Base-by-base conservation (phyloP, 2,113 vertebrate species). In the Himantopus leucocephalus region DNA sequence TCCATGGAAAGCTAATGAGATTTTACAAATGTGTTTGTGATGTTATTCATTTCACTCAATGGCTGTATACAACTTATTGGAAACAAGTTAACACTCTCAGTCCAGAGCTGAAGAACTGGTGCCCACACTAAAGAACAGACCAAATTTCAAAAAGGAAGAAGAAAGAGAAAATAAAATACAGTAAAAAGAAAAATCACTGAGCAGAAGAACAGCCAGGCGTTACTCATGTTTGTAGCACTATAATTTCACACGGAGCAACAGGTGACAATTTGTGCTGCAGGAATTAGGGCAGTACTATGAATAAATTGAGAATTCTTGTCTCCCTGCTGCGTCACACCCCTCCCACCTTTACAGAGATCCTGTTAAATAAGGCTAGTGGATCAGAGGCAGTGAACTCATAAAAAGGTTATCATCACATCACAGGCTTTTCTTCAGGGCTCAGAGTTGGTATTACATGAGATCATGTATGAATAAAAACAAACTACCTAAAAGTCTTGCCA, bases 321-420 rank as follows among this genome's bases (percentile, higher is more conserved):
- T 93, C 70, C 24, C n/a, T 68, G 66, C n/a, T 47, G 26, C 6
- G 7, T 59, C 58, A 58, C 32, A 70, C 26, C 24, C 35, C 41
- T 91, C 74, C 68, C 27, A 79, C 53, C 4, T 78, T 92, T 76
- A 50, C 52, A 90, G 45, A 56, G 30, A 73, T 70, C 37, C 24
- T 95, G 39, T 59, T 82, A 94, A 75, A 75, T 83, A 91, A 71
- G 74, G 26, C 64, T 87, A 94, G 67, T 82, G 86, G 62, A 87
- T 76, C 70, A 89, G 66, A 60, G 35, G 12, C 30, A 91, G 34
- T 12, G 30, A 94, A 90, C 35, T 45, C 56, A 20, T 68, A 14
- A 41, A 82, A 68, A 73, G n/a, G 48, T 75, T 80, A 70, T 85
- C 26, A 84, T 58, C 66, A 75, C n/a, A 68, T 68, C 37, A 48